Percentiles rank a stretch among this genome's conserved stretches.
Evolutionary conservation across 2,888 invertebrate species (phyloP).

Genomic region (Linyphia triangularis): DNA sequence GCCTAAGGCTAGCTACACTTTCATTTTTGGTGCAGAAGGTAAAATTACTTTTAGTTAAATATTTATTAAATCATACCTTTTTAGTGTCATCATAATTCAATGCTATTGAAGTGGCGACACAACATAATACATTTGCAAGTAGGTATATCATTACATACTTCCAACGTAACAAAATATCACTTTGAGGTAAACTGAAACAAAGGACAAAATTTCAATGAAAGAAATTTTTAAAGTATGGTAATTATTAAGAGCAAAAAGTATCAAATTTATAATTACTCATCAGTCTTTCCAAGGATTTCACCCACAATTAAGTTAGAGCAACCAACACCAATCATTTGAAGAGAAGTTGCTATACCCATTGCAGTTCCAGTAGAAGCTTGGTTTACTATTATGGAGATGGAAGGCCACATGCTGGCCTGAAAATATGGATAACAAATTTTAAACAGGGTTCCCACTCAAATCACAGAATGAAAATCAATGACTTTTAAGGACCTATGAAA

Average conservation of each 20-base stretch:
- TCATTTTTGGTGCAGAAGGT: too few species aligned
- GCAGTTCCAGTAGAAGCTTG: constrained; percentile 80
- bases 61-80: constrained; percentile 78
- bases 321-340: constrained; percentile 81
- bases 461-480: too few species aligned
- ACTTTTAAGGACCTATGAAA: too few species aligned
- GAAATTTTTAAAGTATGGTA: not conserved
- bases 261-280: constrained; percentile 57
- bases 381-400: constrained; percentile 80
- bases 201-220: not conserved
- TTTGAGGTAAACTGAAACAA: constrained; percentile 43
- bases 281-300: constrained; percentile 78
- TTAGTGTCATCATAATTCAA: constrained; percentile 79
- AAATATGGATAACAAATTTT: constrained; percentile 32
- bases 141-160: constrained; percentile 80
- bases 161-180: constrained; percentile 78
- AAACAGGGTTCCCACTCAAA: too few species aligned
- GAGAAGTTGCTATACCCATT: constrained; percentile 80
- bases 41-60: too few species aligned
- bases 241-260: not conserved
- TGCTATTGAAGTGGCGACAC: constrained; percentile 78
- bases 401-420: constrained; percentile 80
- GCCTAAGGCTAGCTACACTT: too few species aligned
- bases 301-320: constrained; percentile 80
- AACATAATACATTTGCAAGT: constrained; percentile 79